phyloP scores from a whole-genome alignment of 2,797 vertebrate species.

The Pygocentrus nattereri region DNA sequence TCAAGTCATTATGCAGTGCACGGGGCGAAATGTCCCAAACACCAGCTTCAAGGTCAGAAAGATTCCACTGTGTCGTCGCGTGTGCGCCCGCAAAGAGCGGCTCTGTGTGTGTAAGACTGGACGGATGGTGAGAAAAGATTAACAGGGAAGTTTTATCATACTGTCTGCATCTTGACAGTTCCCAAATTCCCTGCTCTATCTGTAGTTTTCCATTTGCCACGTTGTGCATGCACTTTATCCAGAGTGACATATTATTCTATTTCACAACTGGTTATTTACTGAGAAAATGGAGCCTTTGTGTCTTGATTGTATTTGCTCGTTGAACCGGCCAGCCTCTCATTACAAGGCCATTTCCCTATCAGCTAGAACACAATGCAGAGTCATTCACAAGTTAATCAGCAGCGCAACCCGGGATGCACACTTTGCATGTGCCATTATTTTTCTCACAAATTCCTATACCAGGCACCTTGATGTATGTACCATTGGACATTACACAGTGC shows the following conservation, averaged over 20 bases:
- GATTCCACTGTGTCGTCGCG: too few species aligned
- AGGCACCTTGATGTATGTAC: background rate
- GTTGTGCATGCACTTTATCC: background rate
- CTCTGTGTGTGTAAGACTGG: background rate
- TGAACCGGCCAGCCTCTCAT: conserved; percentile 23
- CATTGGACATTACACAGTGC: background rate
- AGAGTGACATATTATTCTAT: conserved; percentile 16
- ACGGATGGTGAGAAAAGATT: background rate
- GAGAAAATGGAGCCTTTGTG: conserved; percentile 33
- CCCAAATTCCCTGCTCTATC: background rate
- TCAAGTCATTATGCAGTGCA: background rate
- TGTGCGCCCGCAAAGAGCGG: background rate
- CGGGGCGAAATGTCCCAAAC: background rate
- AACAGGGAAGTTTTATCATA: background rate
- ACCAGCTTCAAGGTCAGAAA: background rate
- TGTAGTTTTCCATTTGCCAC: background rate
- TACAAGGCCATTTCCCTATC: conserved; percentile 36
- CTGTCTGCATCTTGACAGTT: background rate
- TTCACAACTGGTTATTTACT: conserved; percentile 32
- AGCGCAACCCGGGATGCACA: background rate
- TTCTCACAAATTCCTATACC: background rate
- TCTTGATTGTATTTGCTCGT: conserved; percentile 39
- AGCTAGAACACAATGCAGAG: conserved; percentile 31
- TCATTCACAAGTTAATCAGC: conserved; percentile 42
- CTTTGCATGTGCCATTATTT: background rate